Conservation (phyloP, 2,113 vertebrate species). For the Damaliscus lunatus region DNA sequence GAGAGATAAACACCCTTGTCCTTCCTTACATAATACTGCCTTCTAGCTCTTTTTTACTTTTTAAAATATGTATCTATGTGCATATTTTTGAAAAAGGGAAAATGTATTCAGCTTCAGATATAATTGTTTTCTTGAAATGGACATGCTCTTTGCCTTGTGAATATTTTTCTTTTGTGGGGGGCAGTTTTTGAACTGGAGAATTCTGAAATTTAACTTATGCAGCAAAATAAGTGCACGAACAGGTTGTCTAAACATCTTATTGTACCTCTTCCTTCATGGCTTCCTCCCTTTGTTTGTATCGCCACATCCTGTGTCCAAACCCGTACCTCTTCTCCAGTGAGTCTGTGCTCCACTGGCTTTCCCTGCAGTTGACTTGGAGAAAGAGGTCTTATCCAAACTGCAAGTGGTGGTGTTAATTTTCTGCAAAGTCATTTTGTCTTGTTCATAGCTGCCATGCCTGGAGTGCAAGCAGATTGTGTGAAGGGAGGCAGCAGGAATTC, state of each 20-base stretch:
- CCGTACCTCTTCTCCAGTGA: conserved; percentile 56
- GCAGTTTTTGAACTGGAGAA: conserved; percentile 32
- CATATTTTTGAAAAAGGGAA: conserved; percentile 29
- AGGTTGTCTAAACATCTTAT: conserved; percentile 58
- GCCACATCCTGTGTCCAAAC: conserved; percentile 57
- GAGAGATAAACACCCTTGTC: neutral
- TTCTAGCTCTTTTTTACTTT: neutral
- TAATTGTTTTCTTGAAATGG: neutral
- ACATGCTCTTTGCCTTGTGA: conserved; percentile 23
- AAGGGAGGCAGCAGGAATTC: conserved; percentile 44
- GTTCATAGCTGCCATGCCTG: conserved; percentile 55
- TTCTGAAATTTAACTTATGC: conserved; percentile 55
- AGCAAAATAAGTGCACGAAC: conserved; percentile 52
- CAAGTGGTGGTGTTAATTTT: conserved; percentile 56
- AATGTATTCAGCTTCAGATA: neutral
- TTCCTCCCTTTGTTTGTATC: conserved; percentile 54
- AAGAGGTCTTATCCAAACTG: conserved; percentile 29
- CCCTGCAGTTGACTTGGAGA: conserved; percentile 58
- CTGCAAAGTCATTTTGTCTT: conserved; percentile 69
- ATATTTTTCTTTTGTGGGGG: neutral
- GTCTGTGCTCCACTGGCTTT: conserved; percentile 61
- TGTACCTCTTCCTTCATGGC: conserved; percentile 42
- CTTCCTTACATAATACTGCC: conserved; percentile 9
- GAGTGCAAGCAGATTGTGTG: conserved; percentile 54
- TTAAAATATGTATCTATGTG: neutral